Conservation (phyloP, 1,140 invertebrate species). For the Anastrepha ludens region DNA sequence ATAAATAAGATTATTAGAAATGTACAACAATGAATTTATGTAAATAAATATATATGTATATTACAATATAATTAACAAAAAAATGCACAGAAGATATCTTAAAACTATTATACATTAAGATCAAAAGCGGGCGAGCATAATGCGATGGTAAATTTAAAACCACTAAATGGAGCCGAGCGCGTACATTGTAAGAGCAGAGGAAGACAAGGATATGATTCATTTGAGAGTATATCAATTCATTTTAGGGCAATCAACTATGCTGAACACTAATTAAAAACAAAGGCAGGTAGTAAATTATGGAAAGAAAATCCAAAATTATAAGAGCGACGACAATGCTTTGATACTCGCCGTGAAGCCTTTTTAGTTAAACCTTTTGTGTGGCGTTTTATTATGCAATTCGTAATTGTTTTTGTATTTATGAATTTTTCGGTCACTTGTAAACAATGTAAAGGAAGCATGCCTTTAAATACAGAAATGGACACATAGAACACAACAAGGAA, state of each 20-base stretch:
- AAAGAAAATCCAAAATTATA: no score
- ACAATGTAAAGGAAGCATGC: no score
- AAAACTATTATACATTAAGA: neutral
- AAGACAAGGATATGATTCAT: neutral
- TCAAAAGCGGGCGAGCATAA: neutral
- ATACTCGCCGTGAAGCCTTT: no score
- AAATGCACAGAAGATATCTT: no score
- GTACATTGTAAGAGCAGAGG: neutral
- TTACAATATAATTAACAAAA: neutral
- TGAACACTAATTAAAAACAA: neutral
- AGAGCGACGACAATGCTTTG: no score
- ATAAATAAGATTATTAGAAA: neutral
- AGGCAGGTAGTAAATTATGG: neutral
- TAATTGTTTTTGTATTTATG: no score
- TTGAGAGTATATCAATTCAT: neutral
- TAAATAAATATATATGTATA: neutral
- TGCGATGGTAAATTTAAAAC: neutral
- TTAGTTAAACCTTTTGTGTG: no score
- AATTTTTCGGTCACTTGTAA: no score
- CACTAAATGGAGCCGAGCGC: neutral
- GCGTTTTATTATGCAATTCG: no score
- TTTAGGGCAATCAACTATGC: neutral
- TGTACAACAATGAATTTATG: no score
- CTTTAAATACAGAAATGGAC: no score
- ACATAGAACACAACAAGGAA: no score